Conservation (phyloP, 2,797 vertebrate genomes). For the Mastacembelus armatus region DNA sequence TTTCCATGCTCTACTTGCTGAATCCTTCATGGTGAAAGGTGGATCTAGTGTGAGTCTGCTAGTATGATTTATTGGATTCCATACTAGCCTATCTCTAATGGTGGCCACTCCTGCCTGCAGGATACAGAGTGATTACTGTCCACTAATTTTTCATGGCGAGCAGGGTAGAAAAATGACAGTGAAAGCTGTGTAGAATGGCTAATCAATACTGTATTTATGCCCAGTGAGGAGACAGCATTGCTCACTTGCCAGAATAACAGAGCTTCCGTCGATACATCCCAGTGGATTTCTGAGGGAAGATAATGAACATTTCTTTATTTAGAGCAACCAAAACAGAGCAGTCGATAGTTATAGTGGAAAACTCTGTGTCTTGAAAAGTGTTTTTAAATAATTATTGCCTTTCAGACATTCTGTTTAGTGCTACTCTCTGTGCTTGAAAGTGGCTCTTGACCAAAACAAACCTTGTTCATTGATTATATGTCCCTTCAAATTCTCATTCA, state of each 20-base stretch:
- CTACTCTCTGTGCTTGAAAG: constrained; percentile 29
- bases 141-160: constrained; percentile 74
- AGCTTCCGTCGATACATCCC: constrained; percentile 72
- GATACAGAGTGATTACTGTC: constrained; percentile 82
- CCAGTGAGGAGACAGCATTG: constrained; percentile 75
- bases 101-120: constrained; percentile 73
- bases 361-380: constrained; percentile 49
- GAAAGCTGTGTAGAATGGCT: constrained; percentile 76
- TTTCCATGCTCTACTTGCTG: constrained; percentile 66
- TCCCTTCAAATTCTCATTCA: not conserved
- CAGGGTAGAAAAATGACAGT: constrained; percentile 76
- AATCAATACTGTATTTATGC: constrained; percentile 87
- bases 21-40: constrained; percentile 72
- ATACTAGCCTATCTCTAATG: constrained; percentile 66
- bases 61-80: constrained; percentile 69
- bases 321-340: constrained; percentile 72
- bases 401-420: constrained; percentile 40
- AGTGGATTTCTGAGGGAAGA: constrained; percentile 62
- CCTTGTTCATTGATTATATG: constrained; percentile 11
- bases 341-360: constrained; percentile 64
- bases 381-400: constrained; percentile 64
- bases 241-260: constrained; percentile 77
- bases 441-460: constrained; percentile 44
- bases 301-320: constrained; percentile 80
- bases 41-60: constrained; percentile 58